Percentiles rank a stretch among this genome's conserved stretches.
Evolutionary conservation across 1,140 invertebrate species (phyloP).

Genomic region (Dinothrombium tinctorium): DNA sequence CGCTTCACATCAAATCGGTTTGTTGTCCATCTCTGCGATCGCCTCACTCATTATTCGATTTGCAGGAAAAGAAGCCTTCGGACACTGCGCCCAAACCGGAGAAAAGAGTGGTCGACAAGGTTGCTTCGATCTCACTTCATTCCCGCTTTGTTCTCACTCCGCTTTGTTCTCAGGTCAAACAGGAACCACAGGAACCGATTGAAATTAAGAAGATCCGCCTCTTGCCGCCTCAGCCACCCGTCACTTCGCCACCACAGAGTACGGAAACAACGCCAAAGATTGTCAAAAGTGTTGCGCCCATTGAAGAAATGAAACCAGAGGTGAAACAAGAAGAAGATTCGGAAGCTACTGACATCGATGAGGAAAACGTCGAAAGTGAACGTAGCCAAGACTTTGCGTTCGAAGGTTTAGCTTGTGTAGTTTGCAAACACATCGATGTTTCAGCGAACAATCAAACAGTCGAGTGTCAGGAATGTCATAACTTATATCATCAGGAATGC

Average conservation of each 20-base stretch:
- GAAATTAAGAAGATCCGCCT: neutral
- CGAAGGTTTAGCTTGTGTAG: conserved; percentile 56
- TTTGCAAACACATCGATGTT: conserved; percentile 58
- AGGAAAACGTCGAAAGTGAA: conserved; percentile 22
- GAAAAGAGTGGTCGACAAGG: neutral
- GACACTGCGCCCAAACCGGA: neutral
- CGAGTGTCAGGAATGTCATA: conserved; percentile 70
- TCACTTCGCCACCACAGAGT: neutral
- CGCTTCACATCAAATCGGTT: neutral
- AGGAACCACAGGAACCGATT: too few species aligned
- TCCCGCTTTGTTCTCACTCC: neutral
- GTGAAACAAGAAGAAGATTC: conserved; percentile 7
- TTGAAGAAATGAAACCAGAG: neutral
- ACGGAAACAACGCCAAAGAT: too few species aligned
- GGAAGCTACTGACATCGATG: conserved; percentile 6
- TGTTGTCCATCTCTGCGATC: neutral
- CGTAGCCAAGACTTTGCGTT: conserved; percentile 36
- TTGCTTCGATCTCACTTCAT: neutral
- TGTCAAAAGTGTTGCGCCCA: too few species aligned
- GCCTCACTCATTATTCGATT: neutral
- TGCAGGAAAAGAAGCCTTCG: neutral
- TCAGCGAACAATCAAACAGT: conserved; percentile 60
- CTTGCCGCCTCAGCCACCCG: neutral
- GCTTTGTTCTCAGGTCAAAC: too few species aligned
- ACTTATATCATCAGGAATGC: conserved; percentile 38